A percentile compares a stretch with the other conserved stretches of the same genome.
phyloP scores from a whole-genome alignment of 2,113 vertebrate species.

The Gymnogyps californianus region DNA sequence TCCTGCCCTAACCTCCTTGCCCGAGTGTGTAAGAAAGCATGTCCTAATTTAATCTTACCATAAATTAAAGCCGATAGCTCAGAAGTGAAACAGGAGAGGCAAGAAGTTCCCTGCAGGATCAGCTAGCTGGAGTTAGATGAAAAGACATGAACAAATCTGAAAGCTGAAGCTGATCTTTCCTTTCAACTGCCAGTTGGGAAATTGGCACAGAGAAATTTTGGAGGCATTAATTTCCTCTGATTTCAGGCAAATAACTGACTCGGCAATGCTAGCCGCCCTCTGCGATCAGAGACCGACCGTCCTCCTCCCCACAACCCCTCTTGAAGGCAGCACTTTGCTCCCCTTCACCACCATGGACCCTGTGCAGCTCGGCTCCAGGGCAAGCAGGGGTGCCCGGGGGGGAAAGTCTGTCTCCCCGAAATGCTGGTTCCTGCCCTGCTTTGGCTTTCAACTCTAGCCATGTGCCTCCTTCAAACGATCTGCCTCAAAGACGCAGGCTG shows the following conservation, averaged over 20 bases:
- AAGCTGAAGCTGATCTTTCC: background rate
- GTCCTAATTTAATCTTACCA: background rate
- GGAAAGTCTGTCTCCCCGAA: background rate
- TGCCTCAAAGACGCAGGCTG: background rate
- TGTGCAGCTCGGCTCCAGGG: background rate
- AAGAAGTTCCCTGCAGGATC: background rate
- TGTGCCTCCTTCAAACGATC: background rate
- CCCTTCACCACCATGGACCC: background rate
- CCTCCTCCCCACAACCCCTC: rapidly evolving
- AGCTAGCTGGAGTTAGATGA: background rate
- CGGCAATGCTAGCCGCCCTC: rapidly evolving
- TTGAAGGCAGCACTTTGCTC: background rate
- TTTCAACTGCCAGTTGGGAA: background rate
- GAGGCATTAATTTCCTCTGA: background rate
- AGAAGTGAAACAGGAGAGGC: conserved; percentile 24
- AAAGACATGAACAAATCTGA: background rate
- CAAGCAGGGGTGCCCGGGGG: rapidly evolving
- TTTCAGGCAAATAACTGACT: background rate
- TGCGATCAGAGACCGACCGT: background rate
- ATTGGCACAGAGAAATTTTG: background rate
- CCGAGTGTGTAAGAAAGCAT: rapidly evolving
- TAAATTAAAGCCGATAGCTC: background rate
- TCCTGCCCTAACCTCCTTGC: background rate
- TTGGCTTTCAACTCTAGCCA: background rate
- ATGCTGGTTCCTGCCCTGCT: background rate